Percentiles rank a stretch among this genome's conserved stretches.
These are phyloP conservation scores for Pristionchus entomophagus DNA, from an alignment of 2,888 invertebrate genomes.

Conservation along the genomic window DNA sequence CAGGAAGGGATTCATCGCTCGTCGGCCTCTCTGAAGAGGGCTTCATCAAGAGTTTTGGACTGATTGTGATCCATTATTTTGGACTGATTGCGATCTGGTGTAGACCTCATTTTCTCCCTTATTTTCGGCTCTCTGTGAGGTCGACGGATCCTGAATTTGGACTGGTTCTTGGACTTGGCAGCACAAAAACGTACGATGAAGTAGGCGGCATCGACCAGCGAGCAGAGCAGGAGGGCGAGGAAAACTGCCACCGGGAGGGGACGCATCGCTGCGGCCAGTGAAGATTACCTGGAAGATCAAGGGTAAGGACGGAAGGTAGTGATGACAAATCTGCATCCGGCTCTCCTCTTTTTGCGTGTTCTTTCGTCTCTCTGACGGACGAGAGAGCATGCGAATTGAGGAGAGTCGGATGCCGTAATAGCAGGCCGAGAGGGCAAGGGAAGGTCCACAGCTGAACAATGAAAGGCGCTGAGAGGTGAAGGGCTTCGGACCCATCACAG, in stretches of 20 bases:
- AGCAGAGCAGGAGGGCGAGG: neutral
- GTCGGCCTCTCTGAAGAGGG: constrained; percentile 56
- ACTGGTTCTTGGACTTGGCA: neutral
- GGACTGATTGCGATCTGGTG: neutral
- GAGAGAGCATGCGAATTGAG: constrained; percentile 21
- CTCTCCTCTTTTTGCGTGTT: no score
- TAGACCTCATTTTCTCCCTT: no score
- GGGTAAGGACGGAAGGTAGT: no score
- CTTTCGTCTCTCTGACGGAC: neutral
- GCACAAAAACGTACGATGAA: neutral
- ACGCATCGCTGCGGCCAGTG: neutral
- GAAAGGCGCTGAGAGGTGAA: neutral
- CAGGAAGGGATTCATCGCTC: constrained; percentile 73
- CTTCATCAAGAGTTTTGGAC: no score
- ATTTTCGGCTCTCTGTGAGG: no score
- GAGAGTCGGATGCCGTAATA: neutral
- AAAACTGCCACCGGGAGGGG: neutral
- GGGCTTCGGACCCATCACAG: neutral
- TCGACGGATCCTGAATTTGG: no score
- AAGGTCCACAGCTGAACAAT: neutral
- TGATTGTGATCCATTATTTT: no score
- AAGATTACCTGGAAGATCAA: constrained; percentile 1
- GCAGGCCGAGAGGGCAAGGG: neutral
- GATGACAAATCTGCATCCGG: no score
- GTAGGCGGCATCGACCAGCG: neutral